Evolutionary conservation across 2,888 invertebrate species (phyloP).

Genomic region (Nemoura dubitans): DNA sequence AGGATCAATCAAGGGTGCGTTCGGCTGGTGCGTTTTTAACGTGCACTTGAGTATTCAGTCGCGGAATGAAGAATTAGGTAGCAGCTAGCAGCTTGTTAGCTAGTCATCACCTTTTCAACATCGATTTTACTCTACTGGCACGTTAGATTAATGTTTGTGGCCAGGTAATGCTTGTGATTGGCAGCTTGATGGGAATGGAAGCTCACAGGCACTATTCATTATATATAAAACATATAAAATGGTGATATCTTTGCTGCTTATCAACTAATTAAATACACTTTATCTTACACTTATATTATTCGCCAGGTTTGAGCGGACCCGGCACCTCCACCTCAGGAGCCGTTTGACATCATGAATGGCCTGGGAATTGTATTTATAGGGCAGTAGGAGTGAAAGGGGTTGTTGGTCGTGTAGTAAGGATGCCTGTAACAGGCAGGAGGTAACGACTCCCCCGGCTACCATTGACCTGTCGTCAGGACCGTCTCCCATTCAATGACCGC

Average conservation of each 20-base stretch:
- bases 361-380: slow-evolving; percentile 12
- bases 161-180: too few relatives aligned
- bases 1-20: not conserved
- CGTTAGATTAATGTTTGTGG: too few relatives aligned
- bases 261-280: too few relatives aligned
- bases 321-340: not conserved
- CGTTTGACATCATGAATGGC: slow-evolving; percentile 7
- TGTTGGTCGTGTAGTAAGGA: not conserved
- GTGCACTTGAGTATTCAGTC: not conserved
- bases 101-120: not conserved
- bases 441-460: slow-evolving; percentile 29
- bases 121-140: too few relatives aligned
- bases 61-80: not conserved
- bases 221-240: too few relatives aligned
- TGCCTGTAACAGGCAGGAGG: not conserved
- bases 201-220: too few relatives aligned
- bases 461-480: slow-evolving; percentile 29
- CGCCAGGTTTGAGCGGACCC: not conserved
- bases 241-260: too few relatives aligned
- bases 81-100: not conserved
- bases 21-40: not conserved
- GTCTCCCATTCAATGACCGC: slow-evolving; percentile 36
- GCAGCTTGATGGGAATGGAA: too few relatives aligned
- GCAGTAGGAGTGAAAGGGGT: not conserved
- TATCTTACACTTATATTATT: too few relatives aligned